phyloP scores from a whole-genome alignment of 2,888 invertebrate species.

The Sarcophaga variegata region DNA sequence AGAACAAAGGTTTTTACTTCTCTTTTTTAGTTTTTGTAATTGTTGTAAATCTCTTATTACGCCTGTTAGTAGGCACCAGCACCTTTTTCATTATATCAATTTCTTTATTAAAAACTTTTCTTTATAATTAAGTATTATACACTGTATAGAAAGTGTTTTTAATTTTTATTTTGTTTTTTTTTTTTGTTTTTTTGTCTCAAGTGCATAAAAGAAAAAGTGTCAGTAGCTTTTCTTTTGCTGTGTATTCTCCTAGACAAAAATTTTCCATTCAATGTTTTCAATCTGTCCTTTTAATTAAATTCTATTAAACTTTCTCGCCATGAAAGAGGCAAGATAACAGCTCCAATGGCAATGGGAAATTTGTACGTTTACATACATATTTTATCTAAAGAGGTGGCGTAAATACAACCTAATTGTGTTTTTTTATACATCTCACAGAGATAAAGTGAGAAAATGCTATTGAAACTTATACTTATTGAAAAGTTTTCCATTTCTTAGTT shows the following conservation, averaged over 20 bases:
- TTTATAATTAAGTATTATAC: constrained; percentile 19
- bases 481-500: constrained; percentile 23
- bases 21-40: not conserved
- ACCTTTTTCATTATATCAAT: not conserved
- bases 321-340: not conserved
- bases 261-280: constrained; percentile 14
- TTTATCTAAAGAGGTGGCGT: not conserved
- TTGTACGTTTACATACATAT: not conserved
- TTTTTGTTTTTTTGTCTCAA: not conserved
- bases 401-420: constrained; percentile 50
- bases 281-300: constrained; percentile 44
- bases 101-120: constrained; percentile 1
- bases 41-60: not conserved
- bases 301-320: constrained; percentile 6
- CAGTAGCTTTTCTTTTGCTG: not conserved
- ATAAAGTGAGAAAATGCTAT: constrained; percentile 63
- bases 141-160: not conserved
- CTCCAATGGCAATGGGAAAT: not conserved
- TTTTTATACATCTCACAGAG: not conserved
- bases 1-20: not conserved
- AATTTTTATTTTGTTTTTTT: not conserved
- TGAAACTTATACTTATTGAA: constrained; percentile 52
- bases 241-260: not conserved
- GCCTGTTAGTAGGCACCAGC: not conserved
- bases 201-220: not conserved